Base-by-base conservation (phyloP, 1,140 invertebrate genomes). In the Acromyrmex echinatior region DNA sequence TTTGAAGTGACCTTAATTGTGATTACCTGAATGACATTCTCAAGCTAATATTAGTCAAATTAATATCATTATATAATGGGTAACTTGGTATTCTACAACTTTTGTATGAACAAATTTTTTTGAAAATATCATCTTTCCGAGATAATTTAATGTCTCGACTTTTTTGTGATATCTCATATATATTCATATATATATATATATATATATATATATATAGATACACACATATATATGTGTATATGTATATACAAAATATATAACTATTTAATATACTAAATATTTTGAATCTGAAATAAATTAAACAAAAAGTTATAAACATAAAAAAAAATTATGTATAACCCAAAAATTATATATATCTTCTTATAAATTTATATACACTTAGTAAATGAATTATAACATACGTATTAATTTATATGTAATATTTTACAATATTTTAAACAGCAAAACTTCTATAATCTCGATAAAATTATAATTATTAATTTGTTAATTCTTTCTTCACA, bases 251-350 rank as follows among this genome's bases (percentile, higher is more conserved):
- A 12, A 14, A 51, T 62, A 76, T 63, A 31, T 5, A 86, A 66
- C 18, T 68, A 68, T 68, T 77, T 35, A 60, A 73, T 53, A 45
- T 56, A 71, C 0, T 71, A 71, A 51, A 71, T 73, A 73, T 73
- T 73, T 28, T 73, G 4, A 65, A 35, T 68, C 14, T 10, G 0
- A 74, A 14, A 73, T 60, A 58, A 39, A 25, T 53, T 21, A 25
- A 82, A 68, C 6, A 7, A 66, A 68, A 63, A 65, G 35, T 63
- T 51, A 21, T 28, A 65, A 0, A 21, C 35, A 62, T 45, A 10
- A 65, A 77, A 76, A 70, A 18, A 82, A 68, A 12, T 63, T 45
- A 31, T 31, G 7, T 21, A 78, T 31, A 31, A 65, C 49, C 31
- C 31, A 77, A 60, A 76, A 77, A 39, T 76, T 35, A 25, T 18